phyloP scores from a whole-genome alignment of 2,888 invertebrate species.

The Physocephala rufipes region DNA sequence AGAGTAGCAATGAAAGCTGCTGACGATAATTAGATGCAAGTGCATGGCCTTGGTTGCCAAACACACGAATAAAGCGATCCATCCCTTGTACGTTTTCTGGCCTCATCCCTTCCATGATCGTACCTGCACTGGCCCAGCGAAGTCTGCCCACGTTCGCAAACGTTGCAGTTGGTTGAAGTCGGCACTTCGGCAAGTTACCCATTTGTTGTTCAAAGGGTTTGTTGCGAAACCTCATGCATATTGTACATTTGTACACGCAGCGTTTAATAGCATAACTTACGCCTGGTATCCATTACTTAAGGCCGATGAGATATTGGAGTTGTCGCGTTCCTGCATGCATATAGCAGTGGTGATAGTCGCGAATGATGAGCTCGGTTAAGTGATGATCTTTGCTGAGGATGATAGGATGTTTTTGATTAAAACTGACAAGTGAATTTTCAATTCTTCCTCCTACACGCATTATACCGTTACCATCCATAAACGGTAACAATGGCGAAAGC shows the following conservation, averaged over 20 bases:
- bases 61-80: conserved; percentile 50
- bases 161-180: conserved; percentile 41
- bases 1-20: conserved; percentile 50
- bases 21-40: conserved; percentile 49
- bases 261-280: conserved; percentile 33
- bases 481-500: conserved; percentile 33
- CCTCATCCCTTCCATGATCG: conserved; percentile 45
- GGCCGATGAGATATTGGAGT: conserved; percentile 36
- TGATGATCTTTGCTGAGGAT: conserved; percentile 41
- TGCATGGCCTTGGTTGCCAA: conserved; percentile 51
- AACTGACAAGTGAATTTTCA: conserved; percentile 36
- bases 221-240: conserved; percentile 34
- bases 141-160: conserved; percentile 47
- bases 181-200: conserved; percentile 42
- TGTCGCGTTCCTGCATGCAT: conserved; percentile 41
- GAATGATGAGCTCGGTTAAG: conserved; percentile 34
- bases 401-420: conserved; percentile 42
- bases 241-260: conserved; percentile 40
- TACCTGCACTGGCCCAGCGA: conserved; percentile 44
- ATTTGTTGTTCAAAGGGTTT: conserved; percentile 41
- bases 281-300: conserved; percentile 39
- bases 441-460: conserved; percentile 44
- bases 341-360: conserved; percentile 36
- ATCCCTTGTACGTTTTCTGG: conserved; percentile 45
- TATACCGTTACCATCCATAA: conserved; percentile 37